Conservation (phyloP, 2,113 vertebrate genomes). For the Prionailurus viverrinus region DNA sequence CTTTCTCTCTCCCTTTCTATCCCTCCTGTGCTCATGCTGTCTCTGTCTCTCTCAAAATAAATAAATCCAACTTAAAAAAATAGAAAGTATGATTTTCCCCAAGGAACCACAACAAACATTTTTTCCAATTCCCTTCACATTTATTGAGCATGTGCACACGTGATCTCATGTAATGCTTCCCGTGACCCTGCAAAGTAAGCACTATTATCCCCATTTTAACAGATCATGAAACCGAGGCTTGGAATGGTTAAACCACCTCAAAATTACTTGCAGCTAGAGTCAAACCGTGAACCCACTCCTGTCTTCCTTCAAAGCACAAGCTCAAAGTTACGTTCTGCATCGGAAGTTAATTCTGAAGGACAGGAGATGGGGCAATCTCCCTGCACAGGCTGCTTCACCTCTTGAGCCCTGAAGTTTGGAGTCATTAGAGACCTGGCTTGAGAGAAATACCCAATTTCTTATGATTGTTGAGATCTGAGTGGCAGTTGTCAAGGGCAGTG, state of each 20-base stretch:
- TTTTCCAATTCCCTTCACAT: background rate
- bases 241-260: conserved; percentile 11
- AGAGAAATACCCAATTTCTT: conserved; percentile 42
- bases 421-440: conserved; percentile 1
- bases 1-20: no score
- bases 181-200: background rate
- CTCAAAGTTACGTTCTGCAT: background rate
- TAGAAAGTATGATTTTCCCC: background rate
- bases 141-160: background rate
- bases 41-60: no score
- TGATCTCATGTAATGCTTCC: background rate
- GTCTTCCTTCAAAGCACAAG: background rate
- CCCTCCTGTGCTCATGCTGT: no score
- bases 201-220: background rate
- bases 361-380: background rate
- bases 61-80: no score
- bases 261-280: background rate
- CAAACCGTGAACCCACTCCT: background rate
- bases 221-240: conserved; percentile 7
- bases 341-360: background rate
- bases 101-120: conserved; percentile 2
- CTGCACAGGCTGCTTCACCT: background rate
- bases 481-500: background rate
- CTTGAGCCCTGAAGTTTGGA: background rate
- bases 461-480: conserved; percentile 20